phyloP scores from a whole-genome alignment of 2,113 vertebrate species.

The Menura novaehollandiae region DNA sequence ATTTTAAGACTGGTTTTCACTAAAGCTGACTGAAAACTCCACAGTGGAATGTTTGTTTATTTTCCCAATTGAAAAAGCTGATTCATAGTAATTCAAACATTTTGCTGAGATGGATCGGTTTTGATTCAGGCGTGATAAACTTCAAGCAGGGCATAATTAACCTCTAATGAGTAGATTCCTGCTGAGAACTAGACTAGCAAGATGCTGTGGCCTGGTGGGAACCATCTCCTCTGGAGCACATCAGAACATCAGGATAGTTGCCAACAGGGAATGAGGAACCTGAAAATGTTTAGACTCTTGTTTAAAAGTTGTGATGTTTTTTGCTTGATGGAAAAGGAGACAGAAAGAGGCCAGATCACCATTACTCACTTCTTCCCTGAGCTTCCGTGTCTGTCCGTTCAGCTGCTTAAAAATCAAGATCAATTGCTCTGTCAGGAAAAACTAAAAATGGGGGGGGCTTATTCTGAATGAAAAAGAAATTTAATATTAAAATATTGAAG shows the following conservation, averaged over 20 bases:
- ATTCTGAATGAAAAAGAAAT: not conserved
- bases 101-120: conserved; percentile 1
- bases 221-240: not conserved
- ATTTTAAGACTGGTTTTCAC: conserved; percentile 33
- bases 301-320: not conserved
- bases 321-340: not conserved
- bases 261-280: not conserved
- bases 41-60: not conserved
- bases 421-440: not conserved
- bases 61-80: conserved; percentile 23
- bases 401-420: not conserved
- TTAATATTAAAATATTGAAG: not conserved
- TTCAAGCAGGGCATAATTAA: not conserved
- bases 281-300: not conserved
- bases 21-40: not conserved
- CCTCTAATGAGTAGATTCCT: not conserved
- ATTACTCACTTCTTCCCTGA: not conserved
- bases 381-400: not conserved
- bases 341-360: not conserved
- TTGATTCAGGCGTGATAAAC: not conserved
- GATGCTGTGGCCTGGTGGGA: not conserved
- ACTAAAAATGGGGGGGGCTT: not conserved
- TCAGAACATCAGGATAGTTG: not conserved
- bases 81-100: conserved; percentile 22
- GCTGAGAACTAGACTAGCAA: not conserved